phyloP scores from a whole-genome alignment of 2,113 vertebrate species.

The Oceanites oceanicus region DNA sequence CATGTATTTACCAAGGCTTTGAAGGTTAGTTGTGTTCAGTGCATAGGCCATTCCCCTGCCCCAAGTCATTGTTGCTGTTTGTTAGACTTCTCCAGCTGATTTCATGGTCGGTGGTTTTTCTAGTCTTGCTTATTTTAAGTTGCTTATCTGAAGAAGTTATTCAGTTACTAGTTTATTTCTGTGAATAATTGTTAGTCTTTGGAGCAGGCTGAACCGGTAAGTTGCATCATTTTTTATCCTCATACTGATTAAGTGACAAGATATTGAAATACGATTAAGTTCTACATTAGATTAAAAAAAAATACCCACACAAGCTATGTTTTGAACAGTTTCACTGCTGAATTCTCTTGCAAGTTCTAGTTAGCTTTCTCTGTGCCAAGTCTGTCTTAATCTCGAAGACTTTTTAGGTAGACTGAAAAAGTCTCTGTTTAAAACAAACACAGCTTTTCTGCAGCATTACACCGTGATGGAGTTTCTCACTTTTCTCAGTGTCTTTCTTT shows the following conservation, averaged over 20 bases:
- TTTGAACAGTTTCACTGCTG: background rate
- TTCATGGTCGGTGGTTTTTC: background rate
- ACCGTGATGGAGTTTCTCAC: background rate
- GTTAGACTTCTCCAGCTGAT: background rate
- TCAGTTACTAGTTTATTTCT: background rate
- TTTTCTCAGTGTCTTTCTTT: background rate
- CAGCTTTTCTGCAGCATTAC: background rate
- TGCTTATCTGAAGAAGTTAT: background rate
- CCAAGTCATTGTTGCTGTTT: background rate
- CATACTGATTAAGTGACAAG: background rate
- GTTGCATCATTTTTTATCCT: background rate
- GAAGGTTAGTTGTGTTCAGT: background rate
- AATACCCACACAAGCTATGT: background rate
- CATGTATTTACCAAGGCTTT: background rate
- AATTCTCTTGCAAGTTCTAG: background rate
- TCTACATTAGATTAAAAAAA: background rate
- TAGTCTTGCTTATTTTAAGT: background rate
- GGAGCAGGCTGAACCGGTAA: background rate
- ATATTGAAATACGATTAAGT: background rate
- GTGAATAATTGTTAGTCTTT: background rate
- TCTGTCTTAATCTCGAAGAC: background rate
- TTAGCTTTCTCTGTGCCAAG: background rate
- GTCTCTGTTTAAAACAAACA: background rate
- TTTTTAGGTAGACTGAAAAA: background rate
- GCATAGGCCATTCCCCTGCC: background rate